A percentile compares a stretch with the other conserved stretches of the same genome.
Evolutionary conservation across 1,140 invertebrate species (phyloP).

Genomic region (Sitodiplosis mosellana): DNA sequence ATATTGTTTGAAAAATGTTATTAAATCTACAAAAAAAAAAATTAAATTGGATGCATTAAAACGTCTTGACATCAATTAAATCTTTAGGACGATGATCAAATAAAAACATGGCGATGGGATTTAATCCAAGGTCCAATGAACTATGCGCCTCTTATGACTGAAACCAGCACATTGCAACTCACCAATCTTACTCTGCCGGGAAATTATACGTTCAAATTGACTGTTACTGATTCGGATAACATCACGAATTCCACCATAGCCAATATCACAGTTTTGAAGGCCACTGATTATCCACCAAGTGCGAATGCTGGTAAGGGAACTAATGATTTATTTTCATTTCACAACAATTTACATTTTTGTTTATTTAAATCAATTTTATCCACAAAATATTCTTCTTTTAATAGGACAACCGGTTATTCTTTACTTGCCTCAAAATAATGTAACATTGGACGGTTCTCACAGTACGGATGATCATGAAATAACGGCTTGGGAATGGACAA

Average conservation of each 20-base stretch:
- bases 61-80: background rate
- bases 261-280: slow-evolving; percentile 78
- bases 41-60: no score
- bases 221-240: slow-evolving; percentile 81
- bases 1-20: background rate
- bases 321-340: background rate
- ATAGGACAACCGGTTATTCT: slow-evolving; percentile 70
- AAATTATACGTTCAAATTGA: slow-evolving; percentile 85
- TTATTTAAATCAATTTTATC: background rate
- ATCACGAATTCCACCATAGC: slow-evolving; percentile 69
- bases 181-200: slow-evolving; percentile 67
- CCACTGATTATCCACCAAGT: slow-evolving; percentile 84
- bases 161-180: slow-evolving; percentile 66
- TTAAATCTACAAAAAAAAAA: no score
- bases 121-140: slow-evolving; percentile 67
- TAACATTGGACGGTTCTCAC: slow-evolving; percentile 74
- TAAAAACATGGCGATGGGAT: slow-evolving; percentile 82
- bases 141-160: slow-evolving; percentile 58
- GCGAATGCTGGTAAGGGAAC: slow-evolving; percentile 53
- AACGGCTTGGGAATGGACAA: slow-evolving; percentile 86
- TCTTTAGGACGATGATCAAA: slow-evolving; percentile 55
- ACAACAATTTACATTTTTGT: background rate
- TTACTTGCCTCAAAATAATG: slow-evolving; percentile 73
- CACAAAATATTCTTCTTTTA: slow-evolving; percentile 6
- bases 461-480: slow-evolving; percentile 89